Evolutionary conservation across 2,888 invertebrate genomes (phyloP).

Genomic region (Stegana nigrithorax): DNA sequence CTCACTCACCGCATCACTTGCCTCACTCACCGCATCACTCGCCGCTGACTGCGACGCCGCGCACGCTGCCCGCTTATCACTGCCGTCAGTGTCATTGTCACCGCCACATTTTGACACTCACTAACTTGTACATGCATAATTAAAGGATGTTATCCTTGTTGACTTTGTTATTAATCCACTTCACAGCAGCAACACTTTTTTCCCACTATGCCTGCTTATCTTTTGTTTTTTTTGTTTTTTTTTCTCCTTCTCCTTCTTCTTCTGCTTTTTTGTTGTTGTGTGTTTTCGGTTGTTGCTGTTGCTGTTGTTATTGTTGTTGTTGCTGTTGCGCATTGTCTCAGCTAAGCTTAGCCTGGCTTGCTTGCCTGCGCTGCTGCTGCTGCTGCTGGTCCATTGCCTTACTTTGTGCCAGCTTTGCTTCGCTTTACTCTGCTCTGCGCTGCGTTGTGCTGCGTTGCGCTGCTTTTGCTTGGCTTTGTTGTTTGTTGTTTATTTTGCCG

Average conservation of each 20-base stretch:
- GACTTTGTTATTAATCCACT: constrained; percentile 53
- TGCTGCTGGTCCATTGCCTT: constrained; percentile 13
- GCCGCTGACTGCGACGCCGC: background rate
- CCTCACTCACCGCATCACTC: background rate
- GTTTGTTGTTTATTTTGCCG: background rate
- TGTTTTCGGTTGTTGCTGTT: background rate
- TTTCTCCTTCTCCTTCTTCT: background rate
- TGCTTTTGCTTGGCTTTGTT: constrained; percentile 4
- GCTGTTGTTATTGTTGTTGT: constrained; percentile 33
- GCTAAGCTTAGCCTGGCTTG: background rate
- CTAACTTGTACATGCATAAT: constrained; percentile 51
- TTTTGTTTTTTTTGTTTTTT: background rate
- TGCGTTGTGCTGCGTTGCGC: background rate
- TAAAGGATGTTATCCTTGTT: constrained; percentile 54
- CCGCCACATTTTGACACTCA: constrained; percentile 29
- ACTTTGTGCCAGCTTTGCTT: too few relatives aligned
- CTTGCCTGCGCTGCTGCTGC: background rate
- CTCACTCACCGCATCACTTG: background rate
- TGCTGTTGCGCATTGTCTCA: background rate
- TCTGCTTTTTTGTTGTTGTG: background rate
- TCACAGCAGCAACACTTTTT: constrained; percentile 28
- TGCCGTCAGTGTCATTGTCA: background rate
- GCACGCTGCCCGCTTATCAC: background rate
- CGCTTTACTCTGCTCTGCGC: too few relatives aligned
- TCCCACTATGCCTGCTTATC: background rate